Percentiles rank a stretch among this genome's conserved stretches.
phyloP scores from a whole-genome alignment of 2,113 vertebrate genomes.

The Cyanistes caeruleus region DNA sequence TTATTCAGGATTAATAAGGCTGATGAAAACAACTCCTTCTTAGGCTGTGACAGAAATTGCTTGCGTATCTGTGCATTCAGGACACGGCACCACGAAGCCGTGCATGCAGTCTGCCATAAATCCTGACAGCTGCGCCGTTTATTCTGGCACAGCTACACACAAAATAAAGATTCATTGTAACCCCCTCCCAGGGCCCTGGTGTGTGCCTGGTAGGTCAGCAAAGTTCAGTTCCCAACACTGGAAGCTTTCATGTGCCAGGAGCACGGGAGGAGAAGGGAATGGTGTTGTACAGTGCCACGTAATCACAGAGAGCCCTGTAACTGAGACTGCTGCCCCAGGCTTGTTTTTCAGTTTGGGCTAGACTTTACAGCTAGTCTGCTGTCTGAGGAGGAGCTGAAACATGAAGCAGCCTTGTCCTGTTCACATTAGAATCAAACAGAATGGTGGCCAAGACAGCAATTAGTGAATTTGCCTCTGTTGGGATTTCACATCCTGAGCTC shows the following conservation, averaged over 20 bases:
- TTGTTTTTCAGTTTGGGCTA: not conserved
- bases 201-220: not conserved
- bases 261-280: not conserved
- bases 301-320: not conserved
- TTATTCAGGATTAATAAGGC: constrained; percentile 18
- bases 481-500: not conserved
- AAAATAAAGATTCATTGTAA: not conserved
- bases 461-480: not conserved
- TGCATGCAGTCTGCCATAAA: not conserved
- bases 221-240: not conserved
- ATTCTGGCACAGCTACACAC: not conserved
- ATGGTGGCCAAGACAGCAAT: not conserved
- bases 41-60: fast-evolving
- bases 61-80: not conserved
- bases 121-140: not conserved
- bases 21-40: not conserved
- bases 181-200: not conserved
- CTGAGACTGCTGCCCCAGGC: not conserved
- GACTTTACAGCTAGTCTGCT: not conserved
- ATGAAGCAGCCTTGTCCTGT: not conserved
- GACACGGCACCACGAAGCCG: not conserved
- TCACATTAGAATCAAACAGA: not conserved
- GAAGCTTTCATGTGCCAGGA: not conserved
- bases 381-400: not conserved
- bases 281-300: not conserved